Percentiles rank a stretch among this genome's conserved stretches.
These are phyloP conservation scores for Typhlomys cinereus DNA, from an alignment of 2,113 vertebrate genomes.

Conservation along the genomic window DNA sequence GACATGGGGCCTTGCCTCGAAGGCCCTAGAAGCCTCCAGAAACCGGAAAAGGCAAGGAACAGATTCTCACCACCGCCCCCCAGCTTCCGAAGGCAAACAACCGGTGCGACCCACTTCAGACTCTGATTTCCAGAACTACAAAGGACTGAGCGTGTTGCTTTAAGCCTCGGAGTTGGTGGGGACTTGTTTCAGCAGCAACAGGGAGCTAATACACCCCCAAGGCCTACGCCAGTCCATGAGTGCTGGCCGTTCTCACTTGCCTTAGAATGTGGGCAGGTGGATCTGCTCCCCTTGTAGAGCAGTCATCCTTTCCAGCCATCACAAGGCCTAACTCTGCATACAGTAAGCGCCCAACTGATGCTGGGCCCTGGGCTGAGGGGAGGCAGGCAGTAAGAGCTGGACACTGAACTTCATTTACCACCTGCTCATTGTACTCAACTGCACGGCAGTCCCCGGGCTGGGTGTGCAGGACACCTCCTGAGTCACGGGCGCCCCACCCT, in stretches of 20 bases:
- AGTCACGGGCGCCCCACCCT: constrained; percentile 69
- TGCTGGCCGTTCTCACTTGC: neutral
- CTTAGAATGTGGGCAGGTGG: neutral
- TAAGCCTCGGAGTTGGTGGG: neutral
- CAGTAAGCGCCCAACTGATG: neutral
- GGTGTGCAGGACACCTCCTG: constrained; percentile 36
- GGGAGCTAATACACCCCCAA: neutral
- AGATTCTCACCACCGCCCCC: neutral
- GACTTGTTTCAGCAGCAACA: neutral
- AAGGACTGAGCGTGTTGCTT: neutral
- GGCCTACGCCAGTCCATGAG: neutral
- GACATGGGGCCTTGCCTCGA: neutral
- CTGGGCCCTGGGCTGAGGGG: neutral
- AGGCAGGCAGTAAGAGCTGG: neutral
- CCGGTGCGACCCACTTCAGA: neutral
- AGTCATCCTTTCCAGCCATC: neutral
- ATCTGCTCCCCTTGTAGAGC: neutral
- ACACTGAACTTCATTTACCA: neutral
- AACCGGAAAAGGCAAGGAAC: neutral
- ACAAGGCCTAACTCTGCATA: neutral
- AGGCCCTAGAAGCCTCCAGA: neutral
- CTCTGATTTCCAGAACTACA: neutral
- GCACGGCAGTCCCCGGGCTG: neutral
- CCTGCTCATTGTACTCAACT: neutral
- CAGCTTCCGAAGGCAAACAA: neutral